Evolutionary conservation across 1,140 invertebrate genomes (phyloP).

Genomic region (Zaprionus vittiger): DNA sequence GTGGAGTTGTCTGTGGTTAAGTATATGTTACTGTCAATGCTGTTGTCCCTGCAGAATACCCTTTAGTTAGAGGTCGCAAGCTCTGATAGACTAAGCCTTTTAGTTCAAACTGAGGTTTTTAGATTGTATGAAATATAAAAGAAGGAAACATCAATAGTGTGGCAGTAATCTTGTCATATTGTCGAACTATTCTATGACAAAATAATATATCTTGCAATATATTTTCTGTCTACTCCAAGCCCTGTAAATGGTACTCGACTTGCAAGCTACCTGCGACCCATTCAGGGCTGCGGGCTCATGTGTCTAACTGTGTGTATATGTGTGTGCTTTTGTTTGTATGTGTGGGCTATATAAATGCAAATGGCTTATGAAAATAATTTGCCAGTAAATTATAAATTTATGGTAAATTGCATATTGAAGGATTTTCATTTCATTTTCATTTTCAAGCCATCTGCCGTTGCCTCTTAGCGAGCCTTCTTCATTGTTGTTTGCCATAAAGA

Average conservation of each 20-base stretch:
- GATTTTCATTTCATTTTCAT: conserved; percentile 73
- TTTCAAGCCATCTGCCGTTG: conserved; percentile 51
- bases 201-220: conserved; percentile 26
- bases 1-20: not conserved
- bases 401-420: conserved; percentile 83
- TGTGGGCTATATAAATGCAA: conserved; percentile 73
- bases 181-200: not conserved
- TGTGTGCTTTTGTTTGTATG: conserved; percentile 8
- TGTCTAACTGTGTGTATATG: conserved; percentile 6
- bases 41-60: conserved; percentile 4
- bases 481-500: conserved; percentile 61
- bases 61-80: not conserved
- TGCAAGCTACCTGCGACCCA: conserved; percentile 6
- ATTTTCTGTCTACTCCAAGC: not conserved
- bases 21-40: not conserved
- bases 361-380: conserved; percentile 83
- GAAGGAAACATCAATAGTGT: no score
- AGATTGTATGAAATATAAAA: not conserved
- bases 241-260: conserved; percentile 2
- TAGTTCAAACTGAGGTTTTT: not conserved
- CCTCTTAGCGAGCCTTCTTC: conserved; percentile 28
- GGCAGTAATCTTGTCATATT: no score
- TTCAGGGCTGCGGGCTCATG: conserved; percentile 19
- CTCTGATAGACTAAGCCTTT: not conserved
- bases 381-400: conserved; percentile 81